These are phyloP conservation scores for Oeneis ivallda DNA, from an alignment of 2,888 invertebrate species.

Conservation along the genomic window DNA sequence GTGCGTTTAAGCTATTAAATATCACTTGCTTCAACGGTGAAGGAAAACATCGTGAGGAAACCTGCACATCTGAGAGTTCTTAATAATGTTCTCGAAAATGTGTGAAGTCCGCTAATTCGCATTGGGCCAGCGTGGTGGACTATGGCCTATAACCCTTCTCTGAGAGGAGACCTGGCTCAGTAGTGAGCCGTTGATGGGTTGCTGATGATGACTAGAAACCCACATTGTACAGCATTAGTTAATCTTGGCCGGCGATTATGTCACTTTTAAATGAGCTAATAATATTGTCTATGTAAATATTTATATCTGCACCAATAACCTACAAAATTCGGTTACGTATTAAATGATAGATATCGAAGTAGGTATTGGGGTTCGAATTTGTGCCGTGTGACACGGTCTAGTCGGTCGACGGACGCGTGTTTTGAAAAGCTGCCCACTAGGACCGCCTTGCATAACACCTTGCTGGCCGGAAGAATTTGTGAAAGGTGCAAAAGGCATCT, in stretches of 20 bases:
- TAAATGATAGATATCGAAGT: constrained; percentile 18
- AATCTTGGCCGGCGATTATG: neutral
- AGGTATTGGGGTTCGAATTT: constrained; percentile 18
- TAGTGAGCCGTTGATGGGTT: no score
- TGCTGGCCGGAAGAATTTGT: constrained; percentile 27
- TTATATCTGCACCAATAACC: constrained; percentile 18
- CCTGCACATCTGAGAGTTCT: no score
- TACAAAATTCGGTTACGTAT: constrained; percentile 29
- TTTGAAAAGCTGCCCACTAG: constrained; percentile 6
- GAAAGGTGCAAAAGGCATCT: constrained; percentile 22
- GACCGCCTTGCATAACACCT: constrained; percentile 21
- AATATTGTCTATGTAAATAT: constrained; percentile 10
- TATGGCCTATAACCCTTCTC: no score
- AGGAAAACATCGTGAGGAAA: no score
- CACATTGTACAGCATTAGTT: constrained; percentile 5
- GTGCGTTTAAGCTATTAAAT: no score
- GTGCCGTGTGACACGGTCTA: constrained; percentile 27
- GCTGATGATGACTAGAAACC: no score
- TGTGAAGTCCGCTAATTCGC: no score
- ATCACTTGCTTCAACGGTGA: no score
- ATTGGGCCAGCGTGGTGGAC: no score
- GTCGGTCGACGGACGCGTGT: constrained; percentile 13
- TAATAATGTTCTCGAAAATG: no score
- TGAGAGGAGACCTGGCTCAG: no score
- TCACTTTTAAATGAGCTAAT: constrained; percentile 6